Evolutionary conservation across 2,888 invertebrate genomes (phyloP).

Genomic region (Parelbella ahira): DNA sequence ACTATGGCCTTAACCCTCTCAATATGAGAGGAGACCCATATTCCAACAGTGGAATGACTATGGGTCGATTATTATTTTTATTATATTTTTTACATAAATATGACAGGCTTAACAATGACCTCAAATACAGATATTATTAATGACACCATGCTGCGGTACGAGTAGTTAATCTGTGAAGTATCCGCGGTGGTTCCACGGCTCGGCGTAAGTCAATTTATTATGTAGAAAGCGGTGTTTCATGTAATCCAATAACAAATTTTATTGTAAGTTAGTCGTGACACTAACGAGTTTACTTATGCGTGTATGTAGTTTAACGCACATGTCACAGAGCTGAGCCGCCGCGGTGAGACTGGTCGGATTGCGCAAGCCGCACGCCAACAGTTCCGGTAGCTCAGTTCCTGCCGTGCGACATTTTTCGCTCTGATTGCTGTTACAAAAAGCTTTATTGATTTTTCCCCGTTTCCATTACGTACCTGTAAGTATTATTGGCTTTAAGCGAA

Average conservation of each 20-base stretch:
- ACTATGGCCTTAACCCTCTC: no score
- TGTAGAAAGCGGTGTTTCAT: slow-evolving; percentile 13
- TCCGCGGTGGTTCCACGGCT: slow-evolving; percentile 8
- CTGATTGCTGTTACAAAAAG: background rate
- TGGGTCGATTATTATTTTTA: no score
- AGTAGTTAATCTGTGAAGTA: slow-evolving; percentile 14
- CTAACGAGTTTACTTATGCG: slow-evolving; percentile 16
- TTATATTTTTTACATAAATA: no score
- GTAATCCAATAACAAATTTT: slow-evolving; percentile 18
- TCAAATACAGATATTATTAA: no score
- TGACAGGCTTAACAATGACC: no score
- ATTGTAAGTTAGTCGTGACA: slow-evolving; percentile 13
- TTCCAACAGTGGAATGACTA: no score
- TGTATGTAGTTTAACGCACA: slow-evolving; percentile 8
- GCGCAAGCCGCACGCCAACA: background rate
- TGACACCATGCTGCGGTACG: no score
- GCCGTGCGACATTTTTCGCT: background rate
- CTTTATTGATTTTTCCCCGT: no score
- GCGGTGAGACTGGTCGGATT: background rate
- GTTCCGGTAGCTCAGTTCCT: slow-evolving; percentile 3
- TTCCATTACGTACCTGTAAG: no score
- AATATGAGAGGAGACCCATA: no score
- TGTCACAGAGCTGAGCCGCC: no score
- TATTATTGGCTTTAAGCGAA: no score
- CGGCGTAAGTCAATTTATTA: slow-evolving; percentile 14